Percentiles rank a stretch among this genome's conserved stretches.
Evolutionary conservation across 1,140 invertebrate species (phyloP).

Genomic region (Drosophila nannoptera): DNA sequence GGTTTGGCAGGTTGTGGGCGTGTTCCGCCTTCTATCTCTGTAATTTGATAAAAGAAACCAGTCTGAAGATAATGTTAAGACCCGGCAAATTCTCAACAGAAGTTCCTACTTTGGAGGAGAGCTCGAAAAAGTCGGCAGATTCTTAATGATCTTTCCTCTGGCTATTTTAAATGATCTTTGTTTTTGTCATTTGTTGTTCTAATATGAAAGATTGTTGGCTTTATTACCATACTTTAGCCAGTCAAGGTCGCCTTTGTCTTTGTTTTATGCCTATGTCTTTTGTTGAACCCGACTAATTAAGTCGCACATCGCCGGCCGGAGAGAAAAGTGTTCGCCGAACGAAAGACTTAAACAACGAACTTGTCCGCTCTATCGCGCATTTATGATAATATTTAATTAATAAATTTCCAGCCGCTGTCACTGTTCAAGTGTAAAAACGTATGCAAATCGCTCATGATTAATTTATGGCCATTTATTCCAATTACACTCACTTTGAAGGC

Average conservation of each 20-base stretch:
- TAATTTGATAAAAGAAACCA: constrained; percentile 16
- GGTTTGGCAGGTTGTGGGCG: constrained; percentile 23
- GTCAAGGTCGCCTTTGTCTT: constrained; percentile 51
- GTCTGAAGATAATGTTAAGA: no score
- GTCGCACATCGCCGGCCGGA: constrained; percentile 22
- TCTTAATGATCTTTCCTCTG: constrained; percentile 8
- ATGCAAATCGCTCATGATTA: constrained; percentile 25
- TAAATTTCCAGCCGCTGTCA: constrained; percentile 44
- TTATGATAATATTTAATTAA: constrained; percentile 37
- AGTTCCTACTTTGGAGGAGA: neutral
- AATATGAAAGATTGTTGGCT: constrained; percentile 1
- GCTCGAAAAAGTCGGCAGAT: neutral
- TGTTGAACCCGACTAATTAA: constrained; percentile 53
- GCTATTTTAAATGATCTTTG: constrained; percentile 26
- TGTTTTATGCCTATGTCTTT: constrained; percentile 38
- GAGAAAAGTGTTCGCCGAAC: constrained; percentile 32
- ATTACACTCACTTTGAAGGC: constrained; percentile 65
- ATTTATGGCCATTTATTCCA: constrained; percentile 53
- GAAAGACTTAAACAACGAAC: constrained; percentile 61
- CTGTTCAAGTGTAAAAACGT: constrained; percentile 31
- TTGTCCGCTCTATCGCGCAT: constrained; percentile 35
- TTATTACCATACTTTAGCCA: constrained; percentile 14
- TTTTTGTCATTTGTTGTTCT: constrained; percentile 2
- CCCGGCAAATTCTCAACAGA: no score
- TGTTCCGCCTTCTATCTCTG: constrained; percentile 17